A percentile compares a stretch with the other conserved stretches of the same genome.
phyloP scores from a whole-genome alignment of 2,888 invertebrate species.

The Oeneis ivallda region DNA sequence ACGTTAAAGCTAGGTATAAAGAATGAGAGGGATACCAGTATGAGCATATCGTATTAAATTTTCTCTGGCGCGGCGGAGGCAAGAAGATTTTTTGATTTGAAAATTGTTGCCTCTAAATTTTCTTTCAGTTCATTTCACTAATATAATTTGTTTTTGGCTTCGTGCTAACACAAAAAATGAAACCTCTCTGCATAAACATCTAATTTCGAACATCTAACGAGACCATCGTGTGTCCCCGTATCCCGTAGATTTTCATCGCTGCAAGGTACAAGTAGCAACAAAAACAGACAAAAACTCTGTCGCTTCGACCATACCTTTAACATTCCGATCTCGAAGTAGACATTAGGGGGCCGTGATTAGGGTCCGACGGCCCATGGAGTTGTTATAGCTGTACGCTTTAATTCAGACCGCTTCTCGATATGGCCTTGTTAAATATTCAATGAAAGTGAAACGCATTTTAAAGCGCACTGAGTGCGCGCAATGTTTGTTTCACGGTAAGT shows the following conservation, averaged over 20 bases:
- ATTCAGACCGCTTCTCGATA: slow-evolving; percentile 1
- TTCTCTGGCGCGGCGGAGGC: no score
- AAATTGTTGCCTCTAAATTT: no score
- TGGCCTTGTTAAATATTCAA: slow-evolving; percentile 16
- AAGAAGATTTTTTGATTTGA: no score
- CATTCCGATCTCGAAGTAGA: slow-evolving; percentile 17
- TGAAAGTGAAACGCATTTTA: slow-evolving; percentile 17
- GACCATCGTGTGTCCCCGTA: no score
- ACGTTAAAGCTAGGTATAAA: not conserved
- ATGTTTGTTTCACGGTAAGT: not conserved
- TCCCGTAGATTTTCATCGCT: no score
- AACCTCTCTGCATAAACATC: no score
- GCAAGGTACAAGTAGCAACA: not conserved
- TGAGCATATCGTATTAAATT: no score
- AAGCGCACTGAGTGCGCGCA: not conserved
- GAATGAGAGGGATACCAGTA: not conserved
- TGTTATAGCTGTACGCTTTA: not conserved
- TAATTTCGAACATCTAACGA: no score
- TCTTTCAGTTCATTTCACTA: no score
- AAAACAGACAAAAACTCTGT: not conserved
- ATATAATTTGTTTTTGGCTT: no score
- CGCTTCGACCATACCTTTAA: not conserved
- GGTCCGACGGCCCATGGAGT: slow-evolving; percentile 5
- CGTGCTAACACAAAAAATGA: no score
- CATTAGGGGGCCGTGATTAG: slow-evolving; percentile 16